Conservation (phyloP, 2,888 invertebrate species). For the Himalopsyche tibetana region DNA sequence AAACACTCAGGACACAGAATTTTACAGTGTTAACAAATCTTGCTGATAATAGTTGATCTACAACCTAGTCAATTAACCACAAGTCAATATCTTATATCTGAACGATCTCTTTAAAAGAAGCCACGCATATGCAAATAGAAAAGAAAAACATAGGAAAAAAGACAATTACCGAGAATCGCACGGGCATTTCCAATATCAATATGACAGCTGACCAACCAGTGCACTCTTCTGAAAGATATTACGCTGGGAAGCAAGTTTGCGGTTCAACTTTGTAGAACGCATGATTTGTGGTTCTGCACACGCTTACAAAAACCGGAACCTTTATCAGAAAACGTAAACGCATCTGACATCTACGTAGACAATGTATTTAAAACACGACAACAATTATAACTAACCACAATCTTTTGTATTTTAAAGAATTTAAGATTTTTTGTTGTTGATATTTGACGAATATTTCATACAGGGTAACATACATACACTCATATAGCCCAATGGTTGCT, state of each 20-base stretch:
- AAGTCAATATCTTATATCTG: no score
- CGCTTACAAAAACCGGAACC: slow-evolving; percentile 8
- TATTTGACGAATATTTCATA: no score
- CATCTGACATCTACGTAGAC: slow-evolving; percentile 20
- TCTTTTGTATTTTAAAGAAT: not conserved
- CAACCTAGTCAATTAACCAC: no score
- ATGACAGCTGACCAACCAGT: slow-evolving; percentile 42
- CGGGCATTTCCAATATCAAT: slow-evolving; percentile 17
- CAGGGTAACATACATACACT: no score
- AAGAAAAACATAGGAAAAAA: not conserved
- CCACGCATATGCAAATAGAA: not conserved
- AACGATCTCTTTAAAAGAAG: slow-evolving; percentile 3
- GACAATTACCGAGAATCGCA: not conserved
- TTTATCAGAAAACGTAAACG: slow-evolving; percentile 14
- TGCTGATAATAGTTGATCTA: no score
- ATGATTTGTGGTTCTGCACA: slow-evolving; percentile 42
- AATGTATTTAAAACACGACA: slow-evolving; percentile 29
- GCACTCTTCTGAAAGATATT: slow-evolving; percentile 32
- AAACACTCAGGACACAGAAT: no score
- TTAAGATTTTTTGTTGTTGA: no score
- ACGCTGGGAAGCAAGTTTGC: slow-evolving; percentile 17
- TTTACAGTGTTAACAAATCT: no score
- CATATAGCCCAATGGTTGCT: no score
- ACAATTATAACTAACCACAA: slow-evolving; percentile 8
- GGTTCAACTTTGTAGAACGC: slow-evolving; percentile 24